Conservation (phyloP, 2,113 vertebrate genomes). For the Phylloscopus whistleri region DNA sequence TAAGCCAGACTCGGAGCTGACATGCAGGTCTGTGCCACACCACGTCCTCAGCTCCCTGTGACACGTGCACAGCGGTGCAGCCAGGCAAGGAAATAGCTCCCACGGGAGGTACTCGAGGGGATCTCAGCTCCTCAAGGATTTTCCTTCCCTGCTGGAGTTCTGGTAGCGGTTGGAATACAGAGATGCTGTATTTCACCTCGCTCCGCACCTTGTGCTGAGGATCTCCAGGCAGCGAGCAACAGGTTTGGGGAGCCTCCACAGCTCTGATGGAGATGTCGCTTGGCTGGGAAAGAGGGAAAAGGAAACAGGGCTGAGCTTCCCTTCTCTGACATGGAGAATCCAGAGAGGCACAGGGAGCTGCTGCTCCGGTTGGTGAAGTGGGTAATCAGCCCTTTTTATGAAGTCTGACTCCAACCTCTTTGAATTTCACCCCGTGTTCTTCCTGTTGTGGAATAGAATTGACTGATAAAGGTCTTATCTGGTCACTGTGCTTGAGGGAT, state of each 20-base stretch:
- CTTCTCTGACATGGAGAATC: neutral
- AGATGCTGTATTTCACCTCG: neutral
- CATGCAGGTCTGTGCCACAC: neutral
- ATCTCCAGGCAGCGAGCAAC: neutral
- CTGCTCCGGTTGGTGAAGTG: neutral
- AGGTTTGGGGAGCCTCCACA: neutral
- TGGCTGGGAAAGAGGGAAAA: neutral
- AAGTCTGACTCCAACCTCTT: constrained; percentile 21
- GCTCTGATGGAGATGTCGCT: neutral
- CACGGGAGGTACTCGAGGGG: neutral
- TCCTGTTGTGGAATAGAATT: neutral
- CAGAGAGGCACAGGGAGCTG: neutral
- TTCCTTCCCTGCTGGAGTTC: neutral
- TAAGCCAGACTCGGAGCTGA: neutral
- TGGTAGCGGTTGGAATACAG: neutral
- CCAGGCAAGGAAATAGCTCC: neutral
- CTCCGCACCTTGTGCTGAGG: neutral
- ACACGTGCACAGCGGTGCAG: neutral
- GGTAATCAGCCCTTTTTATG: constrained; percentile 47
- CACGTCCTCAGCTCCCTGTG: neutral
- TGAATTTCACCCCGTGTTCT: constrained; percentile 1
- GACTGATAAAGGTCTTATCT: constrained; percentile 34
- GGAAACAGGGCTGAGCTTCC: neutral
- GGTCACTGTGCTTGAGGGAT: neutral
- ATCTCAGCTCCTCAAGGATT: neutral